phyloP scores from a whole-genome alignment of 1,140 invertebrate species.

The Reticulitermes speratus region DNA sequence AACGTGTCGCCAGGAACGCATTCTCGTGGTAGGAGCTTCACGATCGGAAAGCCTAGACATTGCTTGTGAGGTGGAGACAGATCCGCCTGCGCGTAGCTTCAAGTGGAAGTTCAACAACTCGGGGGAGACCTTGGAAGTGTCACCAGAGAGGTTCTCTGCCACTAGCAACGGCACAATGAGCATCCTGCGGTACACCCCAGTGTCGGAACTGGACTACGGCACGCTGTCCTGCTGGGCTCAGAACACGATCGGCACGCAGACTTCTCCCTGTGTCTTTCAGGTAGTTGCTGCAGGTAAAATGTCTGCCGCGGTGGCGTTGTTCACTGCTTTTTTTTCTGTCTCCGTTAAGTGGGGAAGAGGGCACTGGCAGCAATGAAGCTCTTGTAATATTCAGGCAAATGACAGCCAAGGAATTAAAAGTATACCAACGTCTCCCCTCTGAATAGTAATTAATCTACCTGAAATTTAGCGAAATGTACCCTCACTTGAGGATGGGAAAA shows the following conservation, averaged over 20 bases:
- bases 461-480: no score
- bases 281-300: constrained; percentile 40
- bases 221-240: constrained; percentile 46
- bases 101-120: constrained; percentile 92
- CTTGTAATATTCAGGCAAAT: no score
- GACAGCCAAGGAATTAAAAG: no score
- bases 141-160: constrained; percentile 64
- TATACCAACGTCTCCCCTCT: no score
- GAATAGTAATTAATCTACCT: no score
- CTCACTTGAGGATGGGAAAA: no score
- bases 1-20: constrained; percentile 70
- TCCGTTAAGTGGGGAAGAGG: no score
- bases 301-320: background rate
- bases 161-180: constrained; percentile 59
- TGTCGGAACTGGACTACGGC: constrained; percentile 57
- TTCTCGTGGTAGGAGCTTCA: constrained; percentile 79
- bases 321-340: no score
- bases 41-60: constrained; percentile 79
- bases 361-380: no score
- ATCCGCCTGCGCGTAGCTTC: constrained; percentile 80
- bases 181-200: constrained; percentile 67
- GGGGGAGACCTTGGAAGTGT: constrained; percentile 75
- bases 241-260: constrained; percentile 48
- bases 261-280: constrained; percentile 51
- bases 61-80: constrained; percentile 81